phyloP scores from a whole-genome alignment of 2,888 invertebrate species.

The Agrenia bidenticulata region DNA sequence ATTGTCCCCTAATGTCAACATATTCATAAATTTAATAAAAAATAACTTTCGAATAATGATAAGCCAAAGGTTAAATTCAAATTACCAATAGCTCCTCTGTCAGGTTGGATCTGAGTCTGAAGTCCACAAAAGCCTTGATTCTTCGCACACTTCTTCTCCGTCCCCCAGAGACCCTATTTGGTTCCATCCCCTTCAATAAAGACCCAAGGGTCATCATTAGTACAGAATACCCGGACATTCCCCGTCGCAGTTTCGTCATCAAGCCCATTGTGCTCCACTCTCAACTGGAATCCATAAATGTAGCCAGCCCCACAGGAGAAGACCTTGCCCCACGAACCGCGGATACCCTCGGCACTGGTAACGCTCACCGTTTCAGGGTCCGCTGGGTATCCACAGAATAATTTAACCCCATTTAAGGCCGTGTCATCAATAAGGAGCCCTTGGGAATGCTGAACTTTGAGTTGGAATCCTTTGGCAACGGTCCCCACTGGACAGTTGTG shows the following conservation, averaged over 20 bases:
- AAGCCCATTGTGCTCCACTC: slow-evolving; percentile 11
- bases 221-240: slow-evolving; percentile 26
- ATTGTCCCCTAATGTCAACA: slow-evolving; percentile 27
- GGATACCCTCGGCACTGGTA: slow-evolving; percentile 13
- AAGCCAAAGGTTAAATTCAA: not conserved
- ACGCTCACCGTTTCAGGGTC: slow-evolving; percentile 4
- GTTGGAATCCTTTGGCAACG: slow-evolving; percentile 26
- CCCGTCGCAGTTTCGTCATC: slow-evolving; percentile 31
- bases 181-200: slow-evolving; percentile 39
- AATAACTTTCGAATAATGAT: not conserved
- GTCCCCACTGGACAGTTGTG: slow-evolving; percentile 20
- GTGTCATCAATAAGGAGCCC: slow-evolving; percentile 26
- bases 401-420: slow-evolving; percentile 19
- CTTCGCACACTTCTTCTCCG: slow-evolving; percentile 19
- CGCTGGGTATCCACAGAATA: slow-evolving; percentile 28
- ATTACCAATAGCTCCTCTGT: slow-evolving; percentile 29
- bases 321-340: slow-evolving; percentile 27
- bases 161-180: slow-evolving; percentile 28
- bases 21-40: too few relatives aligned
- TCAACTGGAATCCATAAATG: slow-evolving; percentile 27
- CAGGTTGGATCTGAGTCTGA: slow-evolving; percentile 41
- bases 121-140: slow-evolving; percentile 34
- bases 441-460: slow-evolving; percentile 22
- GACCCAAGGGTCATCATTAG: slow-evolving; percentile 4
- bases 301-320: slow-evolving; percentile 26